Conservation (phyloP, 1,140 invertebrate species). For the Tetragnatha versicolor region DNA sequence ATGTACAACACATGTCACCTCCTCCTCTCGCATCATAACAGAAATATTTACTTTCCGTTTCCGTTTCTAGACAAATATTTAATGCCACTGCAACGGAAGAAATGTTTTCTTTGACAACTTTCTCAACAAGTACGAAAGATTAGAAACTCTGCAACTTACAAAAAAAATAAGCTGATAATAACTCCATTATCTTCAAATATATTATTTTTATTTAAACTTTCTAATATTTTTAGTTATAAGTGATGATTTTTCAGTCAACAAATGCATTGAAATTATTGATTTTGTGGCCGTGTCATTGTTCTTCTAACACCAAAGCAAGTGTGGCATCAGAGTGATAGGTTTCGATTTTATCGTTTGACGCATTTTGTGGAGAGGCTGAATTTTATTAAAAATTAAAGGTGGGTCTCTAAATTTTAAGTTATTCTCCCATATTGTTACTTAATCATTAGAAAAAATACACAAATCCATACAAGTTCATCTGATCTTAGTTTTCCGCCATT, state of each 20-base stretch:
- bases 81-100: slow-evolving; percentile 6
- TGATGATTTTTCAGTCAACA: too few relatives aligned
- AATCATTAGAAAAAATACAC: not conserved
- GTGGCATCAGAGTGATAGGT: slow-evolving; percentile 38
- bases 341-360: slow-evolving; percentile 54
- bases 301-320: not conserved
- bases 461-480: not conserved
- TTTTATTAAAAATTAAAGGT: slow-evolving; percentile 38
- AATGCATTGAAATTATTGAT: too few relatives aligned
- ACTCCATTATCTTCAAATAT: too few relatives aligned
- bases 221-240: too few relatives aligned
- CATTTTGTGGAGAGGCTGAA: slow-evolving; percentile 31
- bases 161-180: too few relatives aligned
- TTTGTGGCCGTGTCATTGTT: too few relatives aligned
- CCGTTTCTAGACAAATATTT: slow-evolving; percentile 6
- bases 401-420: not conserved
- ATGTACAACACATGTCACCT: slow-evolving; percentile 19
- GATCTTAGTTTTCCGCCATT: slow-evolving; percentile 28
- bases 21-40: slow-evolving; percentile 35
- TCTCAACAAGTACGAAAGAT: too few relatives aligned
- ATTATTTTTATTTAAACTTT: too few relatives aligned
- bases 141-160: too few relatives aligned
- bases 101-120: too few relatives aligned
- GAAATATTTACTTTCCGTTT: slow-evolving; percentile 54
- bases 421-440: not conserved